These are phyloP conservation scores for Chiroxiphia lanceolata DNA, from an alignment of 2,797 vertebrate genomes.

Conservation along the genomic window DNA sequence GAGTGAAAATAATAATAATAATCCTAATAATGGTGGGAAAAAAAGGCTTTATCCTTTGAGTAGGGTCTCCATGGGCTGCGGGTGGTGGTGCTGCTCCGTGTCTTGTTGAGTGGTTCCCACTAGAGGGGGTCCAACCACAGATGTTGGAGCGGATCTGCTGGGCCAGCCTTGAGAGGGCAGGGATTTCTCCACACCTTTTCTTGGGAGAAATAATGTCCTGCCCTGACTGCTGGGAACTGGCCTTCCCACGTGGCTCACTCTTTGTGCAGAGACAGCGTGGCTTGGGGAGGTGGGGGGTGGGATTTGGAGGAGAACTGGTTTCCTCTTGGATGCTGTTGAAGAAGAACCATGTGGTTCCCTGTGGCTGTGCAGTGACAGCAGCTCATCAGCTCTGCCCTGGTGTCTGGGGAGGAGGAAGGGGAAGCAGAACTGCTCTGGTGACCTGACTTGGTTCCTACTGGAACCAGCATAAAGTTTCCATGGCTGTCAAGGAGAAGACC, in stretches of 20 bases:
- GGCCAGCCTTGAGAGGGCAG: conserved; percentile 26
- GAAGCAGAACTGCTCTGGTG: not conserved
- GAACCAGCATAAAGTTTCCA: not conserved
- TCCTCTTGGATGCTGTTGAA: not conserved
- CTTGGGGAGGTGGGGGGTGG: not conserved
- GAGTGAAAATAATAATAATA: not conserved
- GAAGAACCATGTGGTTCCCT: not conserved
- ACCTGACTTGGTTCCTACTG: not conserved
- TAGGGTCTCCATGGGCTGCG: not conserved
- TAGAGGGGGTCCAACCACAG: conserved; percentile 72
- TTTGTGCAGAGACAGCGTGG: not conserved
- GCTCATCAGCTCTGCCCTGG: not conserved
- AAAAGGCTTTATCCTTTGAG: not conserved
- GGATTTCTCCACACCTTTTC: not conserved
- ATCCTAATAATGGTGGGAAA: fast-evolving
- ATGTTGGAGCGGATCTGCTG: conserved; percentile 33
- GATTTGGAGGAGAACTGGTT: not conserved
- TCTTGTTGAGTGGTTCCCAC: conserved; percentile 62
- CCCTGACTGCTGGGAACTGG: not conserved
- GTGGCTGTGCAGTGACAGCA: not conserved
- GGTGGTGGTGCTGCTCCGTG: not conserved
- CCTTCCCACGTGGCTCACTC: fast-evolving
- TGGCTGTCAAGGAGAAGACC: not conserved
- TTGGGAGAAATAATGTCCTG: not conserved
- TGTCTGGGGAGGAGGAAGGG: not conserved